Conservation (phyloP, 2,888 invertebrate species). For the Syrista parreyssii region DNA sequence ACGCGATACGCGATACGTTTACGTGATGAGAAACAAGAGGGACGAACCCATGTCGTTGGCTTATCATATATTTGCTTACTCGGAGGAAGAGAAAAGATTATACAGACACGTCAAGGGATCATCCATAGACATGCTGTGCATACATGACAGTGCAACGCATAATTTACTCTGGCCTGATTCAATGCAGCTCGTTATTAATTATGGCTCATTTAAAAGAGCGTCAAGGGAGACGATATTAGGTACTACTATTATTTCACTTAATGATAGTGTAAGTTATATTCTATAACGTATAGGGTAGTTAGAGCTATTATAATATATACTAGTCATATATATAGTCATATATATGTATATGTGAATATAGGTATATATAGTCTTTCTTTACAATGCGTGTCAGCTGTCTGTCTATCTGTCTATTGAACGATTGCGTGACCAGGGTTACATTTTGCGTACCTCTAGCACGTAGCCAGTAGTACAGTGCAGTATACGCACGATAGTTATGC, state of each 20-base stretch:
- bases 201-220: neutral
- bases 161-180: neutral
- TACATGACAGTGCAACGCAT: neutral
- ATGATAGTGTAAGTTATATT: neutral
- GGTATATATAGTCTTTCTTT: neutral
- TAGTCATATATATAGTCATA: too few relatives aligned
- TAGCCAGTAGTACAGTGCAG: neutral
- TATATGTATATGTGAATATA: too few relatives aligned
- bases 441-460: neutral
- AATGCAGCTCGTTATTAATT: neutral
- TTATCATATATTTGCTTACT: neutral
- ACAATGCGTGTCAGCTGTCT: neutral
- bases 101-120: neutral
- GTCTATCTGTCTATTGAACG: neutral
- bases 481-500: neutral
- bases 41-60: neutral
- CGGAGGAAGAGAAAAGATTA: neutral
- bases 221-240: neutral
- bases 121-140: neutral
- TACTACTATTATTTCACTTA: neutral
- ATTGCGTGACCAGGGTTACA: neutral
- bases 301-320: neutral
- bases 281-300: neutral
- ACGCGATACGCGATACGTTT: slow-evolving; percentile 35
- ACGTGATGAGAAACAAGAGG: neutral